Evolutionary conservation across 2,888 invertebrate genomes (phyloP).

Genomic region (Dinocampus coccinellae): DNA sequence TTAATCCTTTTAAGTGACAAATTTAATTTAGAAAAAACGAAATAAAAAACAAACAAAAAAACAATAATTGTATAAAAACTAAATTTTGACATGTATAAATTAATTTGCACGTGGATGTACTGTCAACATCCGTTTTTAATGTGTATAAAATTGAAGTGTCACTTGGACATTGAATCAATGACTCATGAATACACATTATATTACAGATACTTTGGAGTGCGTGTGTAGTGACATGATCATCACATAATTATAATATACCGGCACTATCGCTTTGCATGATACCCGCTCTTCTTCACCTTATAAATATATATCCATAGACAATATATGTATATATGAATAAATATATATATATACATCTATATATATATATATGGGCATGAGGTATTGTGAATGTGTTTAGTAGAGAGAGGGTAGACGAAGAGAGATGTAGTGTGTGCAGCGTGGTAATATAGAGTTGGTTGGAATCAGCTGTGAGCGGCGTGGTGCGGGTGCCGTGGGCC

Average conservation of each 20-base stretch:
- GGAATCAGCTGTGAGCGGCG: slow-evolving; percentile 64
- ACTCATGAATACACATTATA: too few species aligned
- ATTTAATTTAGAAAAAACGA: too few species aligned
- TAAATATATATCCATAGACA: not conserved
- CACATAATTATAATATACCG: not conserved
- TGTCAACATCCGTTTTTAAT: too few species aligned
- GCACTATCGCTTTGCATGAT: not conserved
- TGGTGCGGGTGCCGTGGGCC: slow-evolving; percentile 56
- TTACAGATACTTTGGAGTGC: not conserved
- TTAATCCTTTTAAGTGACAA: too few species aligned
- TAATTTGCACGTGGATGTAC: too few species aligned
- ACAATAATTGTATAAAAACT: too few species aligned
- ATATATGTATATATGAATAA: not conserved
- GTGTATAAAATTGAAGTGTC: too few species aligned
- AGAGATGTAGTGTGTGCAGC: slow-evolving; percentile 43
- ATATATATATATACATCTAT: not conserved
- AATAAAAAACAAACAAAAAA: too few species aligned
- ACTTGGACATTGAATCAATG: too few species aligned
- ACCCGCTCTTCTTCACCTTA: not conserved
- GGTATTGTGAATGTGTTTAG: slow-evolving; percentile 5
- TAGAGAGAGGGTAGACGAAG: slow-evolving; percentile 47
- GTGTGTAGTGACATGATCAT: not conserved
- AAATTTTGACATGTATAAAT: too few species aligned
- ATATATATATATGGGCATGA: slow-evolving; percentile 4
- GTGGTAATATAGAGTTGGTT: slow-evolving; percentile 32